Percentiles rank a stretch among this genome's conserved stretches.
These are phyloP conservation scores for Phataginus tetradactyla DNA, from an alignment of 2,797 vertebrate genomes.

Conservation along the genomic window DNA sequence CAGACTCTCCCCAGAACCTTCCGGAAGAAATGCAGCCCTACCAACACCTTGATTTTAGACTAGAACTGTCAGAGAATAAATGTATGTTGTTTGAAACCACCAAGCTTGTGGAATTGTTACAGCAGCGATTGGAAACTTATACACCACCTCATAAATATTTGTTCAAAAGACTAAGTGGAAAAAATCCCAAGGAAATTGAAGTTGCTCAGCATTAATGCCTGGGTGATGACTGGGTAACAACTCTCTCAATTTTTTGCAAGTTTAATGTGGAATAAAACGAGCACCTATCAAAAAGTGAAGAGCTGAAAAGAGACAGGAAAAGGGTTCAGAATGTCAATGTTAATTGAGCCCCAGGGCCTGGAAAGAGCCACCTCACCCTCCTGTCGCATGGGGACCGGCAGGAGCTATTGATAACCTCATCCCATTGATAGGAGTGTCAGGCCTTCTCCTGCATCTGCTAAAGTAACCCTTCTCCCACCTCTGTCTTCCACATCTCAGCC, in stretches of 20 bases:
- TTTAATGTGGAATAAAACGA: not conserved
- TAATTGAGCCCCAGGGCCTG: rapidly evolving
- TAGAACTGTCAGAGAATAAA: not conserved
- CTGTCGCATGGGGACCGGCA: rapidly evolving
- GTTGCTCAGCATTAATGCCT: not conserved
- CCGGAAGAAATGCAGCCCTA: not conserved
- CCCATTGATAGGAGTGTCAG: not conserved
- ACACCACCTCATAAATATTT: not conserved
- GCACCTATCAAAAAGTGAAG: not conserved
- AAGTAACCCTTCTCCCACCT: not conserved
- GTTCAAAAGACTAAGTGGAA: not conserved
- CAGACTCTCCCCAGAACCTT: not conserved
- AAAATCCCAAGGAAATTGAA: not conserved
- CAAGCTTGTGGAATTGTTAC: not conserved
- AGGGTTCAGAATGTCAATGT: not conserved
- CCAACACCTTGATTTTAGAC: not conserved
- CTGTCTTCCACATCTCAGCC: not conserved
- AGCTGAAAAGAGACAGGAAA: not conserved
- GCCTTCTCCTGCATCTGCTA: not conserved
- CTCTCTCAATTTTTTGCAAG: not conserved
- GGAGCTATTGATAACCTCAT: not conserved
- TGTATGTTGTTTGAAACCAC: not conserved
- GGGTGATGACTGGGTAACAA: not conserved
- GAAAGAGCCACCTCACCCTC: not conserved
- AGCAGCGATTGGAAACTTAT: not conserved